Conservation (phyloP, 2,113 vertebrate species). For the Onychostruthus taczanowskii region DNA sequence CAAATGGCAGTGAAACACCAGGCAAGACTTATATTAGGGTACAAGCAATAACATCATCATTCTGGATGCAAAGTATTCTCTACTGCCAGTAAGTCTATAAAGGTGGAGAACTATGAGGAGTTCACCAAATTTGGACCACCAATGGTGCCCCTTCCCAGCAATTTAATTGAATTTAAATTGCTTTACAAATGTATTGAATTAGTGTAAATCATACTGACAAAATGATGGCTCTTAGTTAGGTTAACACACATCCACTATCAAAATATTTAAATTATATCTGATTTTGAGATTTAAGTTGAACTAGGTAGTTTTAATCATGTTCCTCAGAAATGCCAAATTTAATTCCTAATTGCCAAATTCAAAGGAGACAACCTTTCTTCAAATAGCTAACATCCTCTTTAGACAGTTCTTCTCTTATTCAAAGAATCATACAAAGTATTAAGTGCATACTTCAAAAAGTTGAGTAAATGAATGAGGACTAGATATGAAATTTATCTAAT, state of each 20-base stretch:
- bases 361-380: not conserved
- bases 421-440: not conserved
- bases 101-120: not conserved
- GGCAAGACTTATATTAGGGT: not conserved
- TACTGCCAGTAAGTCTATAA: not conserved
- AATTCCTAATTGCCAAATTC: not conserved
- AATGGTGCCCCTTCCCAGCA: not conserved
- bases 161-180: not conserved
- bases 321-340: not conserved
- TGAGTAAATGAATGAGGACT: not conserved
- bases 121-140: not conserved
- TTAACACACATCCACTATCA: not conserved
- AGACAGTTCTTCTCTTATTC: not conserved
- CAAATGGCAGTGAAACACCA: not conserved
- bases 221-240: not conserved
- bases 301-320: not conserved
- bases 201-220: not conserved
- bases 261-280: not conserved
- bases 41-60: not conserved
- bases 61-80: not conserved
- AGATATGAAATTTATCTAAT: not conserved
- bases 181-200: not conserved
- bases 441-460: not conserved
- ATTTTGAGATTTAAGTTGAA: not conserved
- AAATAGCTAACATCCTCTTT: not conserved